phyloP scores from a whole-genome alignment of 2,113 vertebrate species.

The Tragulus kanchil region DNA sequence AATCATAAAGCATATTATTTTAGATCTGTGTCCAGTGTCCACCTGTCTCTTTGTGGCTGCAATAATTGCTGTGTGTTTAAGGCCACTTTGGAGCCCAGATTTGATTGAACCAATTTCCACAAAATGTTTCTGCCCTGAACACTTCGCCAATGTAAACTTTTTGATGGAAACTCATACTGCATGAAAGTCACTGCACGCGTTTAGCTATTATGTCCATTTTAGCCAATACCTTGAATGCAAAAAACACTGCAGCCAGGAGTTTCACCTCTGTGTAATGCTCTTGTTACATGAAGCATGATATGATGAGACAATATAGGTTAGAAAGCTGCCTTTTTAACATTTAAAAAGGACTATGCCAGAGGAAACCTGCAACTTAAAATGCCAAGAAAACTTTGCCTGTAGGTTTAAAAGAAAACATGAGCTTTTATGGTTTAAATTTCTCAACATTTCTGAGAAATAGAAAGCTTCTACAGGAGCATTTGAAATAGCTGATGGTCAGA shows the following conservation, averaged over 20 bases:
- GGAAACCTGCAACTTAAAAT: conserved; percentile 29
- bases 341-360: not conserved
- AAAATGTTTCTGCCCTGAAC: conserved; percentile 14
- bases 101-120: conserved; percentile 49
- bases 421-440: conserved; percentile 28
- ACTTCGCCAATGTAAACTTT: conserved; percentile 47
- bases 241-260: not conserved
- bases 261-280: not conserved
- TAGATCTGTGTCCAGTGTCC: not conserved
- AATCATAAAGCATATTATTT: not conserved
- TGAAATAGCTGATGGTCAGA: not conserved
- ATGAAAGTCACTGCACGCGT: not conserved
- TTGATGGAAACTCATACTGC: not conserved
- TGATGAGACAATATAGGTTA: not conserved
- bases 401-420: not conserved
- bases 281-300: not conserved
- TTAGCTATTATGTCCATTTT: not conserved
- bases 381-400: not conserved
- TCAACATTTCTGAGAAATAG: not conserved
- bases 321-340: conserved; percentile 34
- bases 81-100: not conserved
- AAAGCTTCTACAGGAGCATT: not conserved
- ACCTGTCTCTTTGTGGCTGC: not conserved
- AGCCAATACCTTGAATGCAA: not conserved
- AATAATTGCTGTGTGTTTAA: conserved; percentile 11